phyloP scores from a whole-genome alignment of 2,113 vertebrate genomes.

The Myotis brandtii region DNA sequence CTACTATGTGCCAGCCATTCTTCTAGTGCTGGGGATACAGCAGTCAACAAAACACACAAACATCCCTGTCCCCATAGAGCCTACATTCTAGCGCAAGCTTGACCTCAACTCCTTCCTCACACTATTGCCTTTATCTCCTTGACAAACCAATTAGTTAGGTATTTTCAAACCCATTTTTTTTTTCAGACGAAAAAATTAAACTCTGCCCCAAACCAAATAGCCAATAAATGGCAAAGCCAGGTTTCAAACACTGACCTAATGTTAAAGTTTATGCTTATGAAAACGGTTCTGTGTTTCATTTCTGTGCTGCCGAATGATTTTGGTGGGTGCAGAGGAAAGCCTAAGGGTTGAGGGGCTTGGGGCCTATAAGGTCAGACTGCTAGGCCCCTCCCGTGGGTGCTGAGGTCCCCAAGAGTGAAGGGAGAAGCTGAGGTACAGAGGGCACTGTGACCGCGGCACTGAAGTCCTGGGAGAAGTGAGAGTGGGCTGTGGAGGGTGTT shows the following conservation, averaged over 20 bases:
- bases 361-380: background rate
- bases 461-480: background rate
- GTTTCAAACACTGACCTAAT: background rate
- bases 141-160: background rate
- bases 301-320: background rate
- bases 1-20: background rate
- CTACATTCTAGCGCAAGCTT: fast-evolving
- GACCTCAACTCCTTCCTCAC: background rate
- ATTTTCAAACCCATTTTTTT: background rate
- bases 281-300: background rate
- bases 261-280: background rate
- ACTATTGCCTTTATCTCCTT: background rate
- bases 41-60: background rate
- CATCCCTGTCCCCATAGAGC: fast-evolving
- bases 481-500: background rate
- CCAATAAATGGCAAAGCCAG: background rate
- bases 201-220: background rate
- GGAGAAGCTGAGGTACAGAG: background rate
- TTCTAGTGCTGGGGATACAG: background rate
- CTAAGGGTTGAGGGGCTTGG: background rate
- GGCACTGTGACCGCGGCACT: background rate
- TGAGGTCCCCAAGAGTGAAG: background rate
- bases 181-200: background rate
- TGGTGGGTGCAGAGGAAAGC: background rate
- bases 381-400: background rate